Evolutionary conservation across 2,113 vertebrate genomes (phyloP).

Genomic region (Chamaetylas fuelleborni): DNA sequence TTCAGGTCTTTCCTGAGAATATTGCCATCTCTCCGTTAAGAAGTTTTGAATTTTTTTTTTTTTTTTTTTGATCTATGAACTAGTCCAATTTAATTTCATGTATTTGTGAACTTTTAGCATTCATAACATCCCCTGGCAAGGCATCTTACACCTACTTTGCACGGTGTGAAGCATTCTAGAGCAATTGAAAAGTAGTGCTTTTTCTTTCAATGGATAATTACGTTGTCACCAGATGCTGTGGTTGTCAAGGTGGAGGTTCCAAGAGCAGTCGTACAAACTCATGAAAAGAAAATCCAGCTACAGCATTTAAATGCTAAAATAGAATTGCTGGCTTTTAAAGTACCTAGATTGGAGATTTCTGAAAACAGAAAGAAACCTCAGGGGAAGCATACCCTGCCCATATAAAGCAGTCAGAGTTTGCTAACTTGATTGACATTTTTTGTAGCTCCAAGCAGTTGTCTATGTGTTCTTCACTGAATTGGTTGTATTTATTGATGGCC

Average conservation of each 20-base stretch:
- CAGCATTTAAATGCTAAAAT: background rate
- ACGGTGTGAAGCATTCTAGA: background rate
- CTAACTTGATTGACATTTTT: background rate
- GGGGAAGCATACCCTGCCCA: background rate
- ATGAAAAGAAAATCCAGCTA: background rate
- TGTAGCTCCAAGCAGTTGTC: background rate
- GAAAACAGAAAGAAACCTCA: background rate
- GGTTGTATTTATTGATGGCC: background rate
- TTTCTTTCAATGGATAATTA: background rate
- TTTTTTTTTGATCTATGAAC: background rate
- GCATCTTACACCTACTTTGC: background rate
- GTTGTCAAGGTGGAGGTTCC: background rate
- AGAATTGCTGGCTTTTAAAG: background rate
- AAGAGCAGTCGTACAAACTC: background rate
- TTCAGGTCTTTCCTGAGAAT: background rate
- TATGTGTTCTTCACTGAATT: background rate
- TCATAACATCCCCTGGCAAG: background rate
- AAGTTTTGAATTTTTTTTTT: background rate
- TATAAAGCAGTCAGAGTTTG: background rate
- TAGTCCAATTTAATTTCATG: background rate
- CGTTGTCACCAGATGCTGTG: background rate
- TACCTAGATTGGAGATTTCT: background rate
- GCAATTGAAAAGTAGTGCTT: background rate
- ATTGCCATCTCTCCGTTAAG: background rate
- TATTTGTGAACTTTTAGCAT: background rate